phyloP scores from a whole-genome alignment of 2,888 invertebrate genomes.

The Galerucella pusilla region DNA sequence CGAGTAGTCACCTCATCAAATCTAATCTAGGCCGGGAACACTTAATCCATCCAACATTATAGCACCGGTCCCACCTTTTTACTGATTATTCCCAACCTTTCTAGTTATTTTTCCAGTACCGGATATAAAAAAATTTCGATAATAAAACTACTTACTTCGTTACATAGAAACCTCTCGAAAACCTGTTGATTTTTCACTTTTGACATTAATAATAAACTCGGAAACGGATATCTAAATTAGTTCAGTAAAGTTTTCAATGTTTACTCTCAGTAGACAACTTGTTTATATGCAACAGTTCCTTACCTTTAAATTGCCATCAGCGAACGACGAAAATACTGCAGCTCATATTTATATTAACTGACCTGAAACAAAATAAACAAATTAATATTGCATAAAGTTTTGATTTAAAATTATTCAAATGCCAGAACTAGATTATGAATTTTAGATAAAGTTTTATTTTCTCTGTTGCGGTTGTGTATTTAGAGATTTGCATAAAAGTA shows the following conservation, averaged over 20 bases:
- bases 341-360: background rate
- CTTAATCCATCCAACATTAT: no score
- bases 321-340: background rate
- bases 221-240: background rate
- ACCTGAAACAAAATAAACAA: constrained; percentile 8
- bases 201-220: background rate
- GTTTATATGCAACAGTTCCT: background rate
- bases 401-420: background rate
- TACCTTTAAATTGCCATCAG: background rate
- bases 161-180: no score
- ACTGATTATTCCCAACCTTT: no score
- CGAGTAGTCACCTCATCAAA: no score
- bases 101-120: no score
- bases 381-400: background rate
- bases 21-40: no score
- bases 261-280: background rate
- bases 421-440: background rate
- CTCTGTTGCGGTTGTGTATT: background rate
- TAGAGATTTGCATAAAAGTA: no score
- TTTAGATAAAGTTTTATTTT: background rate
- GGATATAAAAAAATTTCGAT: no score
- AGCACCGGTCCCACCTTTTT: no score
- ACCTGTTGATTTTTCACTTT: no score
- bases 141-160: no score
- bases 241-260: no score